Evolutionary conservation across 1,140 invertebrate species (phyloP).

Genomic region (Achatina immaculata): DNA sequence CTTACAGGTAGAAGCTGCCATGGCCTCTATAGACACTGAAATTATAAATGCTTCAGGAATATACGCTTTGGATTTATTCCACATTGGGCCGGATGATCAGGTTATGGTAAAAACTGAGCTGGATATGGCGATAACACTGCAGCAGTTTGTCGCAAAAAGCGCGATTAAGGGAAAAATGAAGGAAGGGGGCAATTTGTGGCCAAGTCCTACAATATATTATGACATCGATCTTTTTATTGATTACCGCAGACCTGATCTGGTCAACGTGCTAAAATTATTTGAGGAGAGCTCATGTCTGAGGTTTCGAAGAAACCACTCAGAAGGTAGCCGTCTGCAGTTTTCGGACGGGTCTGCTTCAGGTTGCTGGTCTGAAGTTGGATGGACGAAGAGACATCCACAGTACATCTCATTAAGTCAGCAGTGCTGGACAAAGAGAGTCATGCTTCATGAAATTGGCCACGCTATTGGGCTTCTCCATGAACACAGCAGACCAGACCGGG

Average conservation of each 20-base stretch:
- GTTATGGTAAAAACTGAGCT: constrained; percentile 40
- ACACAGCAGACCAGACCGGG: constrained; percentile 70
- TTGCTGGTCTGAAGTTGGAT: constrained; percentile 37
- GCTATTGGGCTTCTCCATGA: constrained; percentile 72
- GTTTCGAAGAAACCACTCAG: constrained; percentile 41
- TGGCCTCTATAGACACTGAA: too few species aligned
- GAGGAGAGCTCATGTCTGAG: constrained; percentile 53
- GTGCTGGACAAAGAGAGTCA: constrained; percentile 47
- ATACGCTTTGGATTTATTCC: constrained; percentile 42
- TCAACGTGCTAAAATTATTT: constrained; percentile 48
- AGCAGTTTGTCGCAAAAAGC: constrained; percentile 13
- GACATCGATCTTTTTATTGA: constrained; percentile 1
- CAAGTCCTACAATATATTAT: not conserved
- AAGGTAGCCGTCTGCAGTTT: constrained; percentile 36
- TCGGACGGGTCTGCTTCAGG: constrained; percentile 54
- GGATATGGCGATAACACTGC: constrained; percentile 31
- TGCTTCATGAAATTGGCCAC: constrained; percentile 71
- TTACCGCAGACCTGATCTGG: constrained; percentile 42
- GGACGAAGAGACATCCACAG: not conserved
- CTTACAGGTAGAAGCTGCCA: too few species aligned
- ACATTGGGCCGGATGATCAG: constrained; percentile 33
- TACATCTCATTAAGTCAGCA: not conserved
- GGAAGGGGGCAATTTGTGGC: not conserved
- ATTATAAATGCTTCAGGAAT: too few species aligned
- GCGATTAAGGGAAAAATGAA: not conserved